Conservation (phyloP, 92 coral and sea anemone species). For the Scolanthus callimorphus region DNA sequence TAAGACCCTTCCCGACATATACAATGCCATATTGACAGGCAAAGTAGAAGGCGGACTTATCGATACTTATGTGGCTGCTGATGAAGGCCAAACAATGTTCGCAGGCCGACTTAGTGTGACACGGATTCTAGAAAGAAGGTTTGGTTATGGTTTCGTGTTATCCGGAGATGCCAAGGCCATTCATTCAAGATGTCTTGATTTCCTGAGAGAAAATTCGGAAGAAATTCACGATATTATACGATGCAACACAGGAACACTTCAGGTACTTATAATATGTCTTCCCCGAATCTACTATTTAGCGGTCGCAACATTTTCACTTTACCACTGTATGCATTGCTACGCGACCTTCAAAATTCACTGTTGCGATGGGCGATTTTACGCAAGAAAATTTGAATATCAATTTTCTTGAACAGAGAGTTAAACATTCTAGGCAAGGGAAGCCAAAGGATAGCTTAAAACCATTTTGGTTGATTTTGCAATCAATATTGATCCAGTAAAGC, state of each 20-base stretch:
- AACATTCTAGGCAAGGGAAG: too few species aligned
- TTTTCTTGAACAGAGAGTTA: too few species aligned
- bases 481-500: too few species aligned
- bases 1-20: constrained; percentile 21
- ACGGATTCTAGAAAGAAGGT: constrained; percentile 13
- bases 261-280: too few species aligned
- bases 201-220: constrained; percentile 3
- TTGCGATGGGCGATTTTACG: too few species aligned
- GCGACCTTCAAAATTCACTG: too few species aligned
- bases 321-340: too few species aligned
- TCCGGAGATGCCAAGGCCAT: constrained; percentile 29
- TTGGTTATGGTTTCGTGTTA: constrained; percentile 37
- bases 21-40: constrained; percentile 10
- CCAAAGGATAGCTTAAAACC: too few species aligned
- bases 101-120: constrained; percentile 9
- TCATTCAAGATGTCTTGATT: constrained; percentile 10
- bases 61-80: constrained; percentile 61
- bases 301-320: too few species aligned
- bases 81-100: constrained; percentile 19
- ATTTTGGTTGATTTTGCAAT: too few species aligned
- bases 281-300: too few species aligned
- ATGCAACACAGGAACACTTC: constrained; percentile 7
- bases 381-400: too few species aligned
- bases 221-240: constrained; percentile 2
- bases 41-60: constrained; percentile 37